These are phyloP conservation scores for Sparus aurata DNA, from an alignment of 2,797 vertebrate genomes.

Conservation along the genomic window DNA sequence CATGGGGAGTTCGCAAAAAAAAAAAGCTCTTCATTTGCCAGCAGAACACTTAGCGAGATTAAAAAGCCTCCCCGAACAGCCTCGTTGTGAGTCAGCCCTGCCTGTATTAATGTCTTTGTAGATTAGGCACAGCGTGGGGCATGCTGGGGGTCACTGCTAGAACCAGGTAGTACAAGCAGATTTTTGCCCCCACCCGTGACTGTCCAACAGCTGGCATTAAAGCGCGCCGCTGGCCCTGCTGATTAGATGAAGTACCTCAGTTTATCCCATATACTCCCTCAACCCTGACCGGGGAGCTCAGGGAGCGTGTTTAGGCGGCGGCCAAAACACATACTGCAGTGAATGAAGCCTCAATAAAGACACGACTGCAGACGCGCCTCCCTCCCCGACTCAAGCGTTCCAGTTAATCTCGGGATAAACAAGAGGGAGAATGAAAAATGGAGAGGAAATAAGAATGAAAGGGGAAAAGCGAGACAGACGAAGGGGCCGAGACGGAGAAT, in stretches of 20 bases:
- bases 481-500: conserved; percentile 21
- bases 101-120: conserved; percentile 76
- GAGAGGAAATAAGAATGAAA: conserved; percentile 20
- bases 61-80: conserved; percentile 64
- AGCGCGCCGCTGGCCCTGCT: conserved; percentile 54
- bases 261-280: conserved; percentile 64
- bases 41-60: conserved; percentile 75
- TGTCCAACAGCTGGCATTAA: conserved; percentile 76
- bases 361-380: conserved; percentile 13
- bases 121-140: conserved; percentile 72
- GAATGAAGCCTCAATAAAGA: conserved; percentile 49
- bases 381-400: conserved; percentile 10
- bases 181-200: conserved; percentile 50
- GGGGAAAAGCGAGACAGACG: conserved; percentile 9
- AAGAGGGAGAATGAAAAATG: not conserved
- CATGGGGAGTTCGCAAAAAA: conserved; percentile 36
- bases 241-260: conserved; percentile 70
- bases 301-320: conserved; percentile 55
- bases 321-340: conserved; percentile 55
- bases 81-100: conserved; percentile 59
- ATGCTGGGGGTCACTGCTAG: conserved; percentile 67
- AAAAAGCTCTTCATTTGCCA: conserved; percentile 70
- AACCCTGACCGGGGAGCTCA: conserved; percentile 53
- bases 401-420: conserved; percentile 46
- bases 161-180: conserved; percentile 74